Conservation (phyloP, 2,888 invertebrate species). For the Eristalinus aeneus region DNA sequence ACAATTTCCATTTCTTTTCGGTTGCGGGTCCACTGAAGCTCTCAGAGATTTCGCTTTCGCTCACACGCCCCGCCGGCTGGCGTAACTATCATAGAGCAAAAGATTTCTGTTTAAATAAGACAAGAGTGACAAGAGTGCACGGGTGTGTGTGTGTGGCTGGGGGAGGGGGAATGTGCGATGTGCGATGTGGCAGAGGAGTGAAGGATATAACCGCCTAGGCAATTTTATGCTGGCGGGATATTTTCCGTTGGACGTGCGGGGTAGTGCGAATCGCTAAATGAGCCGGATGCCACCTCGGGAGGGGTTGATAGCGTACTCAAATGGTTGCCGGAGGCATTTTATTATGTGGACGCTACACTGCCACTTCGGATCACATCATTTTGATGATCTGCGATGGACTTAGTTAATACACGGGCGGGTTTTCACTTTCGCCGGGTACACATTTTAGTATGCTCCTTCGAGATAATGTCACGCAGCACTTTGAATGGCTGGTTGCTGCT, state of each 20-base stretch:
- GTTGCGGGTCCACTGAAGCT: slow-evolving; percentile 46
- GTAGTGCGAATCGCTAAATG: slow-evolving; percentile 66
- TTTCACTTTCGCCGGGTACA: slow-evolving; percentile 21
- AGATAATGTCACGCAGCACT: slow-evolving; percentile 65
- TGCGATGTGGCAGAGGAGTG: slow-evolving; percentile 4
- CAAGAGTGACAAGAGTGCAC: slow-evolving; percentile 4
- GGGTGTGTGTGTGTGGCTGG: slow-evolving; percentile 5
- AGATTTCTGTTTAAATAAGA: slow-evolving; percentile 67
- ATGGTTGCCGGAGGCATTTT: slow-evolving; percentile 58
- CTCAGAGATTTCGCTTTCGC: slow-evolving; percentile 37
- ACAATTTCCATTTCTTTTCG: slow-evolving; percentile 68
- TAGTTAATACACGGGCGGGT: slow-evolving; percentile 43
- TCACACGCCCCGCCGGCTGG: background rate
- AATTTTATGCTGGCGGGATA: slow-evolving; percentile 56
- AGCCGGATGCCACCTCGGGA: slow-evolving; percentile 54
- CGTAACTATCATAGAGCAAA: slow-evolving; percentile 26
- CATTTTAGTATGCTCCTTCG: slow-evolving; percentile 47
- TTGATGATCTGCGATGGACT: slow-evolving; percentile 70
- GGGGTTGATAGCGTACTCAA: slow-evolving; percentile 44
- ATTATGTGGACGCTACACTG: slow-evolving; percentile 54
- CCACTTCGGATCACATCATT: slow-evolving; percentile 51
- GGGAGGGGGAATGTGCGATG: background rate
- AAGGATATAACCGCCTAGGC: slow-evolving; percentile 36
- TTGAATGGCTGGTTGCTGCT: slow-evolving; percentile 38
- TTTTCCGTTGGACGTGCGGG: slow-evolving; percentile 37